phyloP scores from a whole-genome alignment of 1,140 invertebrate species.

The Anastatus disparis region DNA sequence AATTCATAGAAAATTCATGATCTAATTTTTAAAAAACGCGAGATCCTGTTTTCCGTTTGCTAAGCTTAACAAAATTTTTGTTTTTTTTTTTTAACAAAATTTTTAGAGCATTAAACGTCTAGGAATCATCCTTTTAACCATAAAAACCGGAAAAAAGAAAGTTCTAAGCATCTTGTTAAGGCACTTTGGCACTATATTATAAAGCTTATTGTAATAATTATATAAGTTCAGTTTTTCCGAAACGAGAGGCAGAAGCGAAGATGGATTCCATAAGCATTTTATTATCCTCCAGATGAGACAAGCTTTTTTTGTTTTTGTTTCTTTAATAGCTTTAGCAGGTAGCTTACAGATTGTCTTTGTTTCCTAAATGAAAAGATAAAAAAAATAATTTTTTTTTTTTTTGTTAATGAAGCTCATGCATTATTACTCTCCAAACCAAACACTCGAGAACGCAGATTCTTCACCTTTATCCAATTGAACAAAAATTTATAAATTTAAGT shows the following conservation, averaged over 20 bases:
- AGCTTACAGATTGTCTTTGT: slow-evolving; percentile 50
- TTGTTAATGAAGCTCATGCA: slow-evolving; percentile 28
- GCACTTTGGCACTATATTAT: not conserved
- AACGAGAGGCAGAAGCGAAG: slow-evolving; percentile 53
- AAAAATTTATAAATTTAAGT: too few relatives aligned
- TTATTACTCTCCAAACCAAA: slow-evolving; percentile 3
- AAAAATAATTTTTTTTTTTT: slow-evolving; percentile 52
- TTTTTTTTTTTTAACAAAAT: too few relatives aligned
- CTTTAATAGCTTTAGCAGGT: slow-evolving; percentile 48
- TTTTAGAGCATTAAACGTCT: not conserved
- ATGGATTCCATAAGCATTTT: slow-evolving; percentile 54
- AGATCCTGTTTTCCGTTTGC: too few relatives aligned
- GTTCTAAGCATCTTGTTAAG: not conserved
- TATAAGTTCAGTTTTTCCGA: not conserved
- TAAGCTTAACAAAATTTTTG: too few relatives aligned
- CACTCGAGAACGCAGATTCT: too few relatives aligned
- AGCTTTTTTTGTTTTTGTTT: too few relatives aligned
- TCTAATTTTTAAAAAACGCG: not conserved
- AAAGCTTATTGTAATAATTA: too few relatives aligned
- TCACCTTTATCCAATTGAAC: too few relatives aligned
- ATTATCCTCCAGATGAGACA: slow-evolving; percentile 56
- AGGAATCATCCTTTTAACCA: not conserved
- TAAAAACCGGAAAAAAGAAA: not conserved
- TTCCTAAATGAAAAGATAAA: slow-evolving; percentile 64
- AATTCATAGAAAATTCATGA: not conserved